Evolutionary conservation across 2,888 invertebrate species (phyloP).

Genomic region (Agrypnus murinus): DNA sequence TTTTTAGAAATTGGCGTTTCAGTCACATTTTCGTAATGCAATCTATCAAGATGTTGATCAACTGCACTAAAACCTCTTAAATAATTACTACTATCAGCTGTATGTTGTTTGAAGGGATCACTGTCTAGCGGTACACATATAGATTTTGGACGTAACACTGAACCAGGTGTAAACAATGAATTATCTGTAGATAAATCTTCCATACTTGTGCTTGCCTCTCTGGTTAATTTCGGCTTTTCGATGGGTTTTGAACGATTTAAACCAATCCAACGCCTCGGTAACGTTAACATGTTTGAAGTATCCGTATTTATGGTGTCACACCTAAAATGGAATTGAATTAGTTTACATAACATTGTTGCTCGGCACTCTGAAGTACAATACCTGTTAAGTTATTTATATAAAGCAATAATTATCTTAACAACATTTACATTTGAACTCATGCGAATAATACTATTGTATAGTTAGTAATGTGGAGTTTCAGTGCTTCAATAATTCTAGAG

Average conservation of each 20-base stretch:
- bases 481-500: no score
- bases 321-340: constrained; percentile 21
- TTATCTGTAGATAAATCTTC: constrained; percentile 73
- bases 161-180: constrained; percentile 72
- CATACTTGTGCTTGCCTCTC: constrained; percentile 73
- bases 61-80: constrained; percentile 21
- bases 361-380: no score
- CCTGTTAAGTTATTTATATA: no score
- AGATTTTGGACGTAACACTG: constrained; percentile 71
- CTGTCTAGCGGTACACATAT: constrained; percentile 64
- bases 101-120: constrained; percentile 34
- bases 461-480: no score
- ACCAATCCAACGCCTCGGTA: constrained; percentile 66
- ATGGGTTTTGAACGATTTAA: constrained; percentile 55
- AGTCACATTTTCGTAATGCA: background rate
- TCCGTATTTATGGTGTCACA: constrained; percentile 41
- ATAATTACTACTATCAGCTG: constrained; percentile 6
- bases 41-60: constrained; percentile 13
- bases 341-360: no score
- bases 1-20: background rate
- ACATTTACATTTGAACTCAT: no score
- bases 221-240: constrained; percentile 65
- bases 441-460: no score
- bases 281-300: constrained; percentile 54
- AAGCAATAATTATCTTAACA: no score